phyloP scores from a whole-genome alignment of 2,888 invertebrate species.

The Drosophila maculinotata region DNA sequence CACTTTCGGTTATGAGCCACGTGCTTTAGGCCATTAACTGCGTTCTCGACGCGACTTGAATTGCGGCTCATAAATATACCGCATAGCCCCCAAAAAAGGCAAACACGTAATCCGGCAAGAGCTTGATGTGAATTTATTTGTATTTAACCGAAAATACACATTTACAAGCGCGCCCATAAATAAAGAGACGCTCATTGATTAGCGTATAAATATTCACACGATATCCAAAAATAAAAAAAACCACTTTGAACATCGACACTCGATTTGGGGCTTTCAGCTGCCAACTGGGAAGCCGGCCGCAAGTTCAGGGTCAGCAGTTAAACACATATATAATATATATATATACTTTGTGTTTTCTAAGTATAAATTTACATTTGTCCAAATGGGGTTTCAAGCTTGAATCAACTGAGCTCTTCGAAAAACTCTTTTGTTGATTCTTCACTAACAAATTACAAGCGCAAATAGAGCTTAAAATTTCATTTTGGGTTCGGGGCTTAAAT shows the following conservation, averaged over 20 bases:
- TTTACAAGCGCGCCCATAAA: conserved; percentile 50
- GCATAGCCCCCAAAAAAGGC: conserved; percentile 14
- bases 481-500: background rate
- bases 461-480: conserved; percentile 43
- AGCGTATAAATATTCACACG: conserved; percentile 70
- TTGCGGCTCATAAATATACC: conserved; percentile 20
- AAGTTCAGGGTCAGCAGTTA: conserved; percentile 68
- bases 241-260: conserved; percentile 16
- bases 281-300: conserved; percentile 24
- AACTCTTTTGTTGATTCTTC: conserved; percentile 51
- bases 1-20: conserved; percentile 39
- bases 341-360: background rate
- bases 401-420: conserved; percentile 6
- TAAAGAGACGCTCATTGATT: conserved; percentile 57
- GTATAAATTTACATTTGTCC: conserved; percentile 48
- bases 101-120: conserved; percentile 34
- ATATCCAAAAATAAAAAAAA: conserved; percentile 13
- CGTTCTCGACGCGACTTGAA: conserved; percentile 8
- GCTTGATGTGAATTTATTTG: conserved; percentile 47
- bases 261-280: conserved; percentile 31
- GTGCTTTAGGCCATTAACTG: conserved; percentile 37
- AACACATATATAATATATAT: background rate
- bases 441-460: conserved; percentile 57
- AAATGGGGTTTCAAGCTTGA: conserved; percentile 20
- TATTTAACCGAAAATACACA: conserved; percentile 32